These are phyloP conservation scores for Lepidonotus clava DNA, from an alignment of 2,888 invertebrate species.

Conservation along the genomic window DNA sequence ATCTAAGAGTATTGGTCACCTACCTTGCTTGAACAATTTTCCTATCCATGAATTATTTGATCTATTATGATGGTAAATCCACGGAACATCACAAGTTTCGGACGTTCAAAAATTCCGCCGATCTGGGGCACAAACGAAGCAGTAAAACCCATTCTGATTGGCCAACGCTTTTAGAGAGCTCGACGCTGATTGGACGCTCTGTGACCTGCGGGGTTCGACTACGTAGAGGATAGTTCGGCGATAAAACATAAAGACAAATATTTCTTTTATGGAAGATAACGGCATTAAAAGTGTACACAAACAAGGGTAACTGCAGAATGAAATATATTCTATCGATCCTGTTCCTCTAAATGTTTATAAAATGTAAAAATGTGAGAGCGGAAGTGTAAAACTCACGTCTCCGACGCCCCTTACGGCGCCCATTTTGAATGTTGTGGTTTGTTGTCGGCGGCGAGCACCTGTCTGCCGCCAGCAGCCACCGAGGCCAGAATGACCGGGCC, in stretches of 20 bases:
- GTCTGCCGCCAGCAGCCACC: not conserved
- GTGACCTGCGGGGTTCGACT: not conserved
- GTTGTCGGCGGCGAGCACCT: not conserved
- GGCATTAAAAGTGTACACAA: not conserved
- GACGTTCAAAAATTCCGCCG: conserved; percentile 14
- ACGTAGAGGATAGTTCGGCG: not conserved
- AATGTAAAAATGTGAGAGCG: not conserved
- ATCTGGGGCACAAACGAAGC: not conserved
- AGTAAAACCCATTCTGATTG: not conserved
- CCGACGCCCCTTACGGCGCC: not conserved
- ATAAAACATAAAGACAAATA: not conserved
- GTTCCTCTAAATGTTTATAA: not conserved
- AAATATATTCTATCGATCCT: not conserved
- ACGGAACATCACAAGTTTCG: not conserved
- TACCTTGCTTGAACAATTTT: not conserved
- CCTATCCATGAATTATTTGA: too few species aligned
- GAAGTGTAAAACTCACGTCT: not conserved
- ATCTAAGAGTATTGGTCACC: too few species aligned
- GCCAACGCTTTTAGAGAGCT: not conserved
- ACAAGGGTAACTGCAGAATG: not conserved
- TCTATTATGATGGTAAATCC: too few species aligned
- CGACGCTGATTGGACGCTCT: not conserved
- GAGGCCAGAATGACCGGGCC: not conserved
- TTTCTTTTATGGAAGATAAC: too few species aligned
- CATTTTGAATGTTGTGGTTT: not conserved